These are phyloP conservation scores for Propithecus coquereli DNA, from an alignment of 2,113 vertebrate genomes.

Conservation along the genomic window DNA sequence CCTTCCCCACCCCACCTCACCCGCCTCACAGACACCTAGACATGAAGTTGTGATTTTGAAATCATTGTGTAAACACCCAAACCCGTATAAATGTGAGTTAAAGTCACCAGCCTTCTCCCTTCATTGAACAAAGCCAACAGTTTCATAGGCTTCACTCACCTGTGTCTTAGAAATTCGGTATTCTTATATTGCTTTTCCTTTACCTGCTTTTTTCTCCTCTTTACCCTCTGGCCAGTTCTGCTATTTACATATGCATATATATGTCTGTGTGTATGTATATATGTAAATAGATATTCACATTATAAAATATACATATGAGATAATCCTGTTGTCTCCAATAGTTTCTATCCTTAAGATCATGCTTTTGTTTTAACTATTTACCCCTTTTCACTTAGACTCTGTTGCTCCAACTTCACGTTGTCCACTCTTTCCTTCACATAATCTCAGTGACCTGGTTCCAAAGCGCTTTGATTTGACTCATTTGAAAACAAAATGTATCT, in stretches of 20 bases:
- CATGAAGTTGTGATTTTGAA: neutral
- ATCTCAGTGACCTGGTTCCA: neutral
- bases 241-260: neutral
- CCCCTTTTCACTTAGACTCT: neutral
- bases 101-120: neutral
- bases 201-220: neutral
- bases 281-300: neutral
- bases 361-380: neutral
- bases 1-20: too few species aligned
- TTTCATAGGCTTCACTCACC: neutral
- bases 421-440: neutral
- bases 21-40: neutral
- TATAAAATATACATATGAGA: neutral
- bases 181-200: neutral
- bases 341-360: neutral
- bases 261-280: neutral
- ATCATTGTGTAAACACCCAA: slow-evolving; percentile 32
- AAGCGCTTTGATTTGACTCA: neutral
- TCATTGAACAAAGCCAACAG: neutral
- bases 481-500: neutral
- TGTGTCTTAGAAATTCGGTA: neutral
- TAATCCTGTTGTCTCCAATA: neutral
- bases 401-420: neutral
- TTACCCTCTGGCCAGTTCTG: neutral
- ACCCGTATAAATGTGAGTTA: neutral